phyloP scores from a whole-genome alignment of 2,888 invertebrate genomes.

The Acanthococcus lagerstroemiae region DNA sequence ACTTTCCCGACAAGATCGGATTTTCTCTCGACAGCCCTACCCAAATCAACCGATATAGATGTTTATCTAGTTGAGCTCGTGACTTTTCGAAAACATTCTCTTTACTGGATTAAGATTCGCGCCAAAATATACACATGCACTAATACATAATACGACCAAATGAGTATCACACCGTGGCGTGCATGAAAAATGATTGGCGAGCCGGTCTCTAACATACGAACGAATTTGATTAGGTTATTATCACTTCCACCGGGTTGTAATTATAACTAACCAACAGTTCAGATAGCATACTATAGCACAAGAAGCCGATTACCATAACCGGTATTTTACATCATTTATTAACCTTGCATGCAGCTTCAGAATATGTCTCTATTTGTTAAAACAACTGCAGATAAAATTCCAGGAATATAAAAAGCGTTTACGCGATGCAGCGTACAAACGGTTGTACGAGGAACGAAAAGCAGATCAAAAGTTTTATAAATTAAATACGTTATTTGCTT shows the following conservation, averaged over 20 bases:
- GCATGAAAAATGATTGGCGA: too few relatives aligned
- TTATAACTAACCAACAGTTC: conserved; percentile 23
- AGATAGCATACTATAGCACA: conserved; percentile 6
- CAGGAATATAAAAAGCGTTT: conserved; percentile 10
- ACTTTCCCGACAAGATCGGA: too few relatives aligned
- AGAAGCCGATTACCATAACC: conserved; percentile 25
- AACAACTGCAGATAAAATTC: conserved; percentile 28
- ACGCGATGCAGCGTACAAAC: conserved; percentile 7
- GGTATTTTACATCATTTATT: conserved; percentile 28
- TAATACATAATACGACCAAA: too few relatives aligned
- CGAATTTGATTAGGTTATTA: conserved; percentile 21
- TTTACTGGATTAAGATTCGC: too few relatives aligned
- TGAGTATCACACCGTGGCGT: too few relatives aligned
- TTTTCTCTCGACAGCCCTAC: too few relatives aligned
- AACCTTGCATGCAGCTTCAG: conserved; percentile 25
- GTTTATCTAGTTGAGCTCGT: too few relatives aligned
- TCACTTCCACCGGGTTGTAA: conserved; percentile 18
- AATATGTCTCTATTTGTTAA: conserved; percentile 26
- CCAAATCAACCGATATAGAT: too few relatives aligned
- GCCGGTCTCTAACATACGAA: too few relatives aligned
- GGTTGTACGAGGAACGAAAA: background rate
- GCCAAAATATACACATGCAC: too few relatives aligned
- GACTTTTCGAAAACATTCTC: too few relatives aligned
- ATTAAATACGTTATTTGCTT: too few relatives aligned
- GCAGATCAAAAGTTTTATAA: background rate